phyloP scores from a whole-genome alignment of 2,888 invertebrate genomes.

The Apocheima hispidaria region DNA sequence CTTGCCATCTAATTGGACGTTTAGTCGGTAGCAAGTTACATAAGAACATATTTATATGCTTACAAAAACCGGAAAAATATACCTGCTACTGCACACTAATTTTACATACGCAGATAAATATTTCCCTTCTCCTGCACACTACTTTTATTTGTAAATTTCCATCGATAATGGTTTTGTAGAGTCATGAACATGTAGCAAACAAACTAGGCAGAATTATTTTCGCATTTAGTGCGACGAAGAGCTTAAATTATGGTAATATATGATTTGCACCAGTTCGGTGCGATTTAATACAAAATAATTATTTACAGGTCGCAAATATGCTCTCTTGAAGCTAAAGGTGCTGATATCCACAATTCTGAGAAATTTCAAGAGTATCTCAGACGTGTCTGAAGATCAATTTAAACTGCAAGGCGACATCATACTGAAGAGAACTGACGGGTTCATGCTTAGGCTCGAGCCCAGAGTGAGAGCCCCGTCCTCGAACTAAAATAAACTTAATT shows the following conservation, averaged over 20 bases:
- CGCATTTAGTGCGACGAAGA: constrained; percentile 93
- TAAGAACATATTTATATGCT: too few relatives aligned
- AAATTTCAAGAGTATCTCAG: constrained; percentile 88
- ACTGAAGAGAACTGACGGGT: constrained; percentile 90
- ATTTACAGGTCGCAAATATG: constrained; percentile 90
- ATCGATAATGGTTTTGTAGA: too few relatives aligned
- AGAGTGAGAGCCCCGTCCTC: constrained; percentile 67
- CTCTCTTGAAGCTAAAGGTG: constrained; percentile 92
- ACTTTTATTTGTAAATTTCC: too few relatives aligned
- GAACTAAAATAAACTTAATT: neutral
- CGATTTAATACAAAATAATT: too few relatives aligned
- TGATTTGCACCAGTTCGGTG: neutral
- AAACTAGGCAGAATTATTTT: too few relatives aligned
- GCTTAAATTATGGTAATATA: constrained; percentile 74
- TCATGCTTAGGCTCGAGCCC: constrained; percentile 89
- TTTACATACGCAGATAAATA: too few relatives aligned
- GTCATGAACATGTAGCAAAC: too few relatives aligned
- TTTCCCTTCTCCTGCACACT: too few relatives aligned
- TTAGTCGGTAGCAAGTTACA: too few relatives aligned
- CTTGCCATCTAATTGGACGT: too few relatives aligned
- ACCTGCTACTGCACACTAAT: too few relatives aligned
- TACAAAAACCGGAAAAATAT: too few relatives aligned
- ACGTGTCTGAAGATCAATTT: constrained; percentile 88
- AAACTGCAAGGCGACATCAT: constrained; percentile 91
- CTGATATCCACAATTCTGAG: constrained; percentile 90